These are phyloP conservation scores for Plodia interpunctella DNA, from an alignment of 1,140 invertebrate species.

Conservation along the genomic window DNA sequence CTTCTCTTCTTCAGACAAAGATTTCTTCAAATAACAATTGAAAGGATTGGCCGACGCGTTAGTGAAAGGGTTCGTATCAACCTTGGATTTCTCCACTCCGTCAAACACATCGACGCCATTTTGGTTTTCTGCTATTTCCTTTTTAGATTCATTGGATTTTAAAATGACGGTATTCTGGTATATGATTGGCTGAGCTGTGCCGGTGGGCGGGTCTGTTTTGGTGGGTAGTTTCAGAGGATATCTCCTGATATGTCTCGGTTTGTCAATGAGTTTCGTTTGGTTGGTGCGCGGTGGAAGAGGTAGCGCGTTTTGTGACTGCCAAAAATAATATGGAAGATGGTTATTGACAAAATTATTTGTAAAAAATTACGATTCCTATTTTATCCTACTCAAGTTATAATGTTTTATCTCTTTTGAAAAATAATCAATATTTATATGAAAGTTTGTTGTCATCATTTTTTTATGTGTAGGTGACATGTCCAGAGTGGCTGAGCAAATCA, in stretches of 20 bases:
- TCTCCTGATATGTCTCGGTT: slow-evolving; percentile 57
- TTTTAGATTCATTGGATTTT: background rate
- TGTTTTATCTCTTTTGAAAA: no score
- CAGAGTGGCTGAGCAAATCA: no score
- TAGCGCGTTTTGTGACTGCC: slow-evolving; percentile 42
- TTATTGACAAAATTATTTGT: no score
- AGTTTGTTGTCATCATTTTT: no score
- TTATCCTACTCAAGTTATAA: no score
- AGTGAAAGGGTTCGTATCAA: slow-evolving; percentile 42
- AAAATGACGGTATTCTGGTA: slow-evolving; percentile 42
- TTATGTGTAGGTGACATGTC: no score
- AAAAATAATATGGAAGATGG: background rate
- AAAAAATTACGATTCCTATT: no score
- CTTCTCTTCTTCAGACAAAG: slow-evolving; percentile 10
- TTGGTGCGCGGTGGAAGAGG: slow-evolving; percentile 50
- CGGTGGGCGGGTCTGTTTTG: background rate
- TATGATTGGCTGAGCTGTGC: slow-evolving; percentile 26
- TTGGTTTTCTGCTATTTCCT: background rate
- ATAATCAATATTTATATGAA: no score
- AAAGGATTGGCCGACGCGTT: slow-evolving; percentile 33
- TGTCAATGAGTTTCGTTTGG: slow-evolving; percentile 59
- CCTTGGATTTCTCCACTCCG: slow-evolving; percentile 21
- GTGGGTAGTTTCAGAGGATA: slow-evolving; percentile 48
- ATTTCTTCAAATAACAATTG: slow-evolving; percentile 23
- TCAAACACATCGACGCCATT: slow-evolving; percentile 38